Conservation (phyloP, 2,888 invertebrate species). For the Caenorhabditis parvicauda region DNA sequence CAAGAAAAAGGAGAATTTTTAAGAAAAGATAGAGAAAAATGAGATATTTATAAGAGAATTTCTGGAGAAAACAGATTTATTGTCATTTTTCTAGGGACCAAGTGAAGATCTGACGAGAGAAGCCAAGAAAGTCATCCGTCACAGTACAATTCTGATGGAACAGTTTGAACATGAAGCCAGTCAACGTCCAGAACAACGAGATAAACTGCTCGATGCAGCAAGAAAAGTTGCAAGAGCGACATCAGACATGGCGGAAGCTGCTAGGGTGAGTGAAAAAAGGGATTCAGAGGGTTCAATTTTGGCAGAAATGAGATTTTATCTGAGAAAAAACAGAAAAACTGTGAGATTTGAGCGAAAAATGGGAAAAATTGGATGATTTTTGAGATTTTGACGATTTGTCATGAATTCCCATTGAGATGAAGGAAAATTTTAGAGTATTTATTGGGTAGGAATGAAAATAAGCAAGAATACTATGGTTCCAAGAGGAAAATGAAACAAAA, state of each 20-base stretch:
- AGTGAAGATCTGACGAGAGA: conserved; percentile 39
- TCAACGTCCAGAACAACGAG: conserved; percentile 79
- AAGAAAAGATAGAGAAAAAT: neutral
- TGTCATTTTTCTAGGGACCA: conserved; percentile 35
- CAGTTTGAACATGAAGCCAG: conserved; percentile 83
- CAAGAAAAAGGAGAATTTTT: neutral
- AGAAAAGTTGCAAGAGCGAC: conserved; percentile 92
- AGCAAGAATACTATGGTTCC: neutral
- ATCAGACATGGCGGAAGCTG: conserved; percentile 83
- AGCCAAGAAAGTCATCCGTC: conserved; percentile 64
- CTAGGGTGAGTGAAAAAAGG: conserved; percentile 76
- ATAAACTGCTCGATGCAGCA: conserved; percentile 86
- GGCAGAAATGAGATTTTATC: neutral
- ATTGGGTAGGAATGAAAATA: neutral
- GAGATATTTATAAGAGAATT: neutral
- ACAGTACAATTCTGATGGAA: conserved; percentile 56
- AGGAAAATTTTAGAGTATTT: neutral
- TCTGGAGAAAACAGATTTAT: too few species aligned
- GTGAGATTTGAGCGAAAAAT: neutral
- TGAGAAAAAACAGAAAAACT: too few species aligned
- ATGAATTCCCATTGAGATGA: neutral
- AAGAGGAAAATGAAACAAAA: neutral
- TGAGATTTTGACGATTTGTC: neutral
- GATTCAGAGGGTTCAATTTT: conserved; percentile 8
- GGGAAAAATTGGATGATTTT: neutral